Conservation (phyloP, 2,888 invertebrate genomes). For the Malachius bipustulatus region DNA sequence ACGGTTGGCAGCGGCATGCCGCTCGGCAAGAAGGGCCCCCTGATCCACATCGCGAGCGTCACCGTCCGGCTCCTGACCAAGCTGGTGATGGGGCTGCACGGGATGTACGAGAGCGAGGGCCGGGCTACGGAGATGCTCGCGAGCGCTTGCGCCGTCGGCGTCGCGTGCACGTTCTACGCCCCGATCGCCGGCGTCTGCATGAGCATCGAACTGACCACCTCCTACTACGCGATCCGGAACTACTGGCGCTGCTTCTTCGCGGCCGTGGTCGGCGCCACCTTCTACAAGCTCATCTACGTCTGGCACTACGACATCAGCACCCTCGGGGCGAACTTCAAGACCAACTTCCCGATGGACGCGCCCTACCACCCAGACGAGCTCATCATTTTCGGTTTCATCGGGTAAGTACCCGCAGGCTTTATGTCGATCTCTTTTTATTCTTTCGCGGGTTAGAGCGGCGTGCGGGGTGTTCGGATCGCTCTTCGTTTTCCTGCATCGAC, state of each 20-base stretch:
- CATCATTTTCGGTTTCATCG: constrained; percentile 81
- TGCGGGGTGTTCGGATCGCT: constrained; percentile 76
- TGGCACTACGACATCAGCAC: constrained; percentile 90
- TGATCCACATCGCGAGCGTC: constrained; percentile 94
- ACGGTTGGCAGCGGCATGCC: constrained; percentile 92
- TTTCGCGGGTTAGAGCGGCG: constrained; percentile 57
- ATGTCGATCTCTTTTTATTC: no score
- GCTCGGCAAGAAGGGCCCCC: constrained; percentile 95
- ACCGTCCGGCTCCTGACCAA: constrained; percentile 84
- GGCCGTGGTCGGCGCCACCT: constrained; percentile 91
- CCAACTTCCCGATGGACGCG: constrained; percentile 81
- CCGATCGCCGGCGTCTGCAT: constrained; percentile 96
- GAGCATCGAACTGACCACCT: constrained; percentile 96
- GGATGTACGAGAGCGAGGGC: constrained; percentile 87
- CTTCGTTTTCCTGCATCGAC: constrained; percentile 83
- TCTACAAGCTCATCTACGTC: constrained; percentile 82
- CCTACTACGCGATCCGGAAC: constrained; percentile 93
- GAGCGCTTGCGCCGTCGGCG: constrained; percentile 93
- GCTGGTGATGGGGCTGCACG: constrained; percentile 80
- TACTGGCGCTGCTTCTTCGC: constrained; percentile 98
- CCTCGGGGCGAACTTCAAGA: constrained; percentile 83
- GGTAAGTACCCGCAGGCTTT: no score
- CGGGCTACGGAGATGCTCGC: constrained; percentile 93
- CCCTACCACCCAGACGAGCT: constrained; percentile 94
- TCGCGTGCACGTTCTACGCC: constrained; percentile 86